Base-by-base conservation (phyloP, 2,113 vertebrate species). In the Oncorhynchus mykiss region DNA sequence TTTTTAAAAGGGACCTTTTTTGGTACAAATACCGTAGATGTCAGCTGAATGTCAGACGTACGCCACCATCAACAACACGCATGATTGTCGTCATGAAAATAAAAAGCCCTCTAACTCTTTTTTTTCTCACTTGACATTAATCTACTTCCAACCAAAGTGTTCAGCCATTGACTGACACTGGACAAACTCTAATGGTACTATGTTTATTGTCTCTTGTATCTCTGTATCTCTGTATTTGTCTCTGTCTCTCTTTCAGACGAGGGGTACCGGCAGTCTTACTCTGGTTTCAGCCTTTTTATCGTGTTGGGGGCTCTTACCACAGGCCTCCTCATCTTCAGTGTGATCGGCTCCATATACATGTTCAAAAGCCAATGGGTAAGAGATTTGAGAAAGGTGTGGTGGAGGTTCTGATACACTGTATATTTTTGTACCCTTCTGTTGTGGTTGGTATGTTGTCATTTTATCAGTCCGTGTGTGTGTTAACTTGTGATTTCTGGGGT, bases 301-400 rank as follows among this genome's bases (percentile, higher is more conserved):
- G 4, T 22, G 3, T 20, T 90, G 48, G 24, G 71, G 24, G 0
- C 62, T 39, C 1, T 91, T 39, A 81, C 65, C 0, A 11, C 4
- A 3, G 2, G 88, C 64, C 84, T 94, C 67, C 82, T 93, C 70
- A 24, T 93, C 49, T 90, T 91, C 84, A 92, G 86, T 25, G 65
- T 91, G 60, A 13, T 74, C 0, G 89, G 89, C 16, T 91, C 93
- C 0, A 34, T 88, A 65, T 88, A 81, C 74, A 70, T 92, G 75
- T 87, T 90, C 71, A 93, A 82, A 85, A 83, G 14, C 75, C 82
- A 83, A 82, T 90, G 92, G 92, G 86, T 91, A 85, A 78, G 1
- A 66, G 51, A 11, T 62, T 25, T 0, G 24, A 0, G 13, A 59
- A 22, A 16, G n/a, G 5, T 0, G 20, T 71, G 31, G 3, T 29